Percentiles rank a stretch among this genome's conserved stretches.
phyloP scores from a whole-genome alignment of 2,113 vertebrate genomes.

The Prinia subflava region DNA sequence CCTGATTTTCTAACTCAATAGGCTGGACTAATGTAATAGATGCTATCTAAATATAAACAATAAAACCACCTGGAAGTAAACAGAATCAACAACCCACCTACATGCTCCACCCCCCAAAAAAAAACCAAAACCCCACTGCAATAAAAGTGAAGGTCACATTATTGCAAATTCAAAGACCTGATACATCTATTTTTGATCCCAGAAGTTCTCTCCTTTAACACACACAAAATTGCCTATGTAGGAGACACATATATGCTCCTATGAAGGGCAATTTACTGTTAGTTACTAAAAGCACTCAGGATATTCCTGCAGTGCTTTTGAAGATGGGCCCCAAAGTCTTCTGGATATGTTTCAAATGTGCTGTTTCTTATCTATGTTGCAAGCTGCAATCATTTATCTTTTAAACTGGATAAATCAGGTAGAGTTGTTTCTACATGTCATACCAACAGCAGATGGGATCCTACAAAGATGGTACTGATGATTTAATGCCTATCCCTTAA shows the following conservation, averaged over 20 bases:
- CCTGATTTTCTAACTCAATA: neutral
- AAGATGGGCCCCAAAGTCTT: neutral
- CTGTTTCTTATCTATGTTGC: neutral
- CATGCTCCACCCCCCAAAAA: accelerated
- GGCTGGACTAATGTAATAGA: neutral
- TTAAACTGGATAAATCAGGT: neutral
- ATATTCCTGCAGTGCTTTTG: neutral
- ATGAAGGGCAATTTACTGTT: neutral
- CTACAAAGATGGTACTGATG: neutral
- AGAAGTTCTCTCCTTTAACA: neutral
- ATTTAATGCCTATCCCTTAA: neutral
- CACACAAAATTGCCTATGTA: neutral
- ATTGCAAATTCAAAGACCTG: neutral
- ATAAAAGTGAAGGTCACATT: neutral
- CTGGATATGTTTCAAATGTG: neutral
- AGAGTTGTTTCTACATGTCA: neutral
- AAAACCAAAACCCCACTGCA: neutral
- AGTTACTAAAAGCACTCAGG: neutral
- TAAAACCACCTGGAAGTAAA: neutral
- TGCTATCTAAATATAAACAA: neutral
- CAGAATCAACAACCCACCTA: accelerated
- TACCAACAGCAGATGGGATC: neutral
- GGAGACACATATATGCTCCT: neutral
- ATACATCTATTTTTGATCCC: neutral
- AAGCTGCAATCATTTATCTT: neutral